Evolutionary conservation across 2,113 vertebrate genomes (phyloP).

Genomic region (Pelobates fuscus): DNA sequence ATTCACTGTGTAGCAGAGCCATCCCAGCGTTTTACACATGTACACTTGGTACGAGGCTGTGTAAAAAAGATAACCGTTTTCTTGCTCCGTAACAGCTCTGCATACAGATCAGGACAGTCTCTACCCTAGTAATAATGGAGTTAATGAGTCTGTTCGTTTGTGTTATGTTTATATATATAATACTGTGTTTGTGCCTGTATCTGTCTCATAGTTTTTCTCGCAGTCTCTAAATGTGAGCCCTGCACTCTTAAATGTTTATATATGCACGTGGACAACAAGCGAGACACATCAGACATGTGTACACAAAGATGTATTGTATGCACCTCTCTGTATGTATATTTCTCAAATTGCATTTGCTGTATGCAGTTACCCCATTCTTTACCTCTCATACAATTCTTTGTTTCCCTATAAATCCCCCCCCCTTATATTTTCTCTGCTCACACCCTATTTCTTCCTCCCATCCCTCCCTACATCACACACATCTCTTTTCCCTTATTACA

Average conservation of each 20-base stretch:
- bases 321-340: neutral
- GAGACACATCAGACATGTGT: too few relatives aligned
- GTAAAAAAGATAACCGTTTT: too few relatives aligned
- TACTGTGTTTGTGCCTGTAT: neutral
- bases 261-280: too few relatives aligned
- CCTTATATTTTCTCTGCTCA: conserved; percentile 3
- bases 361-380: neutral
- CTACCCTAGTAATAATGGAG: neutral
- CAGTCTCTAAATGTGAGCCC: too few relatives aligned
- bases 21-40: too few relatives aligned
- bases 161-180: too few relatives aligned
- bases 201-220: neutral
- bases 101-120: conserved; percentile 32
- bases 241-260: too few relatives aligned
- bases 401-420: neutral
- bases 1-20: too few relatives aligned
- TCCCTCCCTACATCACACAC: conserved; percentile 32
- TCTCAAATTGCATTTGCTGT: neutral
- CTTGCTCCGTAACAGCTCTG: neutral
- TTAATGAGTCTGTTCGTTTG: too few relatives aligned
- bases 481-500: conserved; percentile 46
- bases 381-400: neutral
- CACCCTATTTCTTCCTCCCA: conserved; percentile 20
- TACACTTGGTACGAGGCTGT: too few relatives aligned
- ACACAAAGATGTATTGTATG: too few relatives aligned